These are phyloP conservation scores for Sebastes kiyomatsui DNA, from an alignment of 2,797 vertebrate genomes.

Conservation along the genomic window DNA sequence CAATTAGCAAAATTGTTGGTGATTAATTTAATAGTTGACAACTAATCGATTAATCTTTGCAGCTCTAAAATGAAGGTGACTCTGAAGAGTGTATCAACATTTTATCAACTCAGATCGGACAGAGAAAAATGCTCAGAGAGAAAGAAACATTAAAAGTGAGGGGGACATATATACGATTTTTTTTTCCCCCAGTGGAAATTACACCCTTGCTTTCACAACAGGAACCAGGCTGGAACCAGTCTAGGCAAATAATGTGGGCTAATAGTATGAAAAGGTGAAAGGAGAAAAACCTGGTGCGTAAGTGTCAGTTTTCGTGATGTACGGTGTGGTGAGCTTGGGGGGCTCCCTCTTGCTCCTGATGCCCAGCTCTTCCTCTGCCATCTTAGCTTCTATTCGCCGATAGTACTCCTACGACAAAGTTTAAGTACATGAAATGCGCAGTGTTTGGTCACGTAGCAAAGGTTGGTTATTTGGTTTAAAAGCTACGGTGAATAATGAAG, in stretches of 20 bases:
- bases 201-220: too few species aligned
- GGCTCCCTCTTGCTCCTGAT: constrained; percentile 86
- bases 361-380: constrained; percentile 88
- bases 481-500: not conserved
- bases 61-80: not conserved
- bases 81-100: not conserved
- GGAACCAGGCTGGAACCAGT: not conserved
- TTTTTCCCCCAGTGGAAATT: not conserved
- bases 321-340: constrained; percentile 91
- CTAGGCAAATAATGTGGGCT: not conserved
- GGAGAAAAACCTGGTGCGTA: constrained; percentile 87
- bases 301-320: constrained; percentile 89
- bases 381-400: constrained; percentile 86
- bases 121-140: not conserved
- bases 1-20: too few species aligned
- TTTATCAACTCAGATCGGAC: not conserved
- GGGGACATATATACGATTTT: not conserved
- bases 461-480: not conserved
- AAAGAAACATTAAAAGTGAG: not conserved
- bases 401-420: constrained; percentile 86
- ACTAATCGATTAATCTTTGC: too few species aligned
- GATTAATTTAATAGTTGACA: too few species aligned
- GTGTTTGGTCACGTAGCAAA: not conserved
- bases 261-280: not conserved
- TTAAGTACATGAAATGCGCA: not conserved